phyloP scores from a whole-genome alignment of 1,140 invertebrate species.

The Lordiphosa collinella region DNA sequence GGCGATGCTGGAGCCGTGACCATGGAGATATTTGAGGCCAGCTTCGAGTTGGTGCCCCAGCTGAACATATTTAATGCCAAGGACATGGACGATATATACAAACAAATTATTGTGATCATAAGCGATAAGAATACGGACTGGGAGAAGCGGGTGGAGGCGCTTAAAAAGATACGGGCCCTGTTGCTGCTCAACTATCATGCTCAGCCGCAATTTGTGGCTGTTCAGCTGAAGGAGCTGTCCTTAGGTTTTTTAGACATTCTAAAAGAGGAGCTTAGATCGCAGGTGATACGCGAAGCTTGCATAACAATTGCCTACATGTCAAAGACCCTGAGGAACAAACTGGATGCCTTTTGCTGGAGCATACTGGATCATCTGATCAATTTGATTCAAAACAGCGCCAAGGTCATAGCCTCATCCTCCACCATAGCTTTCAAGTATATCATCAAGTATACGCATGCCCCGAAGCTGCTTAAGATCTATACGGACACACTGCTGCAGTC shows the following conservation, averaged over 20 bases:
- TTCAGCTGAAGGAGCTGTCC: slow-evolving; percentile 89
- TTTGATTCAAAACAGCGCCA: slow-evolving; percentile 97
- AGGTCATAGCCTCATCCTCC: slow-evolving; percentile 96
- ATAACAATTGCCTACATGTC: slow-evolving; percentile 96
- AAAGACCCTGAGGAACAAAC: slow-evolving; percentile 89
- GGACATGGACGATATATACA: slow-evolving; percentile 92
- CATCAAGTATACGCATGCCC: slow-evolving; percentile 91
- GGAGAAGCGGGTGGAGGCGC: slow-evolving; percentile 94
- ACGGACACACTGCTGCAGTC: slow-evolving; percentile 86
- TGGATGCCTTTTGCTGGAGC: slow-evolving; percentile 91
- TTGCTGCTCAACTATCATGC: slow-evolving; percentile 88
- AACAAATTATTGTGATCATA: slow-evolving; percentile 87
- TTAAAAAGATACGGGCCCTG: slow-evolving; percentile 92
- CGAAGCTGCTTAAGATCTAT: slow-evolving; percentile 93
- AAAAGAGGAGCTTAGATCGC: slow-evolving; percentile 91
- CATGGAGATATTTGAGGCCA: slow-evolving; percentile 91
- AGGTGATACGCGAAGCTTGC: slow-evolving; percentile 92
- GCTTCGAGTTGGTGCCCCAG: slow-evolving; percentile 91
- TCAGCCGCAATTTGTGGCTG: slow-evolving; percentile 89
- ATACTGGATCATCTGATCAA: slow-evolving; percentile 92
- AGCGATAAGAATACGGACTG: slow-evolving; percentile 92
- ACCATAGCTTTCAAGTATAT: slow-evolving; percentile 93
- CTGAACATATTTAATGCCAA: slow-evolving; percentile 90
- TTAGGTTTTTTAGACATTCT: slow-evolving; percentile 90
- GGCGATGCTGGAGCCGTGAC: slow-evolving; percentile 91